phyloP scores from a whole-genome alignment of 2,113 vertebrate species.

The Seriola quinqueradiata region DNA sequence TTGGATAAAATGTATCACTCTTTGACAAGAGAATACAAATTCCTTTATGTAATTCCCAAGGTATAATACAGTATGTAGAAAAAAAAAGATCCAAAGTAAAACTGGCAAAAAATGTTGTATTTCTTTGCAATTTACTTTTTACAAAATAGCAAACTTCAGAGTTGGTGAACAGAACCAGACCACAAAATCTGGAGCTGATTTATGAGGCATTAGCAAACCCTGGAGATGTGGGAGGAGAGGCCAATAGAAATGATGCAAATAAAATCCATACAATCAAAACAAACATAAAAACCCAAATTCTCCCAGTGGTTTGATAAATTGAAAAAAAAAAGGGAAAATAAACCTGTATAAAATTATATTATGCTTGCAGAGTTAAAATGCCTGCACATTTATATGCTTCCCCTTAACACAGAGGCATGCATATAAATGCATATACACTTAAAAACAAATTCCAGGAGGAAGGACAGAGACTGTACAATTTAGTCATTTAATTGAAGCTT shows the following conservation, averaged over 20 bases:
- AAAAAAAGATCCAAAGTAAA: constrained; percentile 13
- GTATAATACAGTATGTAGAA: constrained; percentile 11
- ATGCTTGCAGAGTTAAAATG: constrained; percentile 16
- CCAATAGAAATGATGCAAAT: constrained; percentile 64
- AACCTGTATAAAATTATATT: constrained; percentile 38
- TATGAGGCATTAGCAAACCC: constrained; percentile 58
- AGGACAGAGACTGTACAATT: constrained; percentile 6
- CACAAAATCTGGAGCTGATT: constrained; percentile 64
- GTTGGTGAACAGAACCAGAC: constrained; percentile 54
- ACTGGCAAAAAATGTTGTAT: constrained; percentile 14
- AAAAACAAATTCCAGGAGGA: background rate
- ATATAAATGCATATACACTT: constrained; percentile 12
- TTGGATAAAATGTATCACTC: constrained; percentile 37
- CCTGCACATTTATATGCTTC: constrained; percentile 15
- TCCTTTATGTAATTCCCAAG: constrained; percentile 25
- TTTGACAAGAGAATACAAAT: constrained; percentile 31
- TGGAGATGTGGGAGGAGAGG: constrained; percentile 44
- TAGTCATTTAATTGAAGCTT: constrained; percentile 27
- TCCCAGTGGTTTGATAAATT: constrained; percentile 40
- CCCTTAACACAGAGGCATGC: constrained; percentile 7
- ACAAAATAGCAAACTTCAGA: constrained; percentile 38
- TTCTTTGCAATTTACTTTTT: constrained; percentile 33
- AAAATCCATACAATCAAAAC: constrained; percentile 52
- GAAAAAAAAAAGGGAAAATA: constrained; percentile 30
- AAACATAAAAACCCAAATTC: constrained; percentile 46